Percentiles rank a stretch among this genome's conserved stretches.
These are phyloP conservation scores for Argyra leucocephala DNA, from an alignment of 2,888 invertebrate genomes.

Conservation along the genomic window DNA sequence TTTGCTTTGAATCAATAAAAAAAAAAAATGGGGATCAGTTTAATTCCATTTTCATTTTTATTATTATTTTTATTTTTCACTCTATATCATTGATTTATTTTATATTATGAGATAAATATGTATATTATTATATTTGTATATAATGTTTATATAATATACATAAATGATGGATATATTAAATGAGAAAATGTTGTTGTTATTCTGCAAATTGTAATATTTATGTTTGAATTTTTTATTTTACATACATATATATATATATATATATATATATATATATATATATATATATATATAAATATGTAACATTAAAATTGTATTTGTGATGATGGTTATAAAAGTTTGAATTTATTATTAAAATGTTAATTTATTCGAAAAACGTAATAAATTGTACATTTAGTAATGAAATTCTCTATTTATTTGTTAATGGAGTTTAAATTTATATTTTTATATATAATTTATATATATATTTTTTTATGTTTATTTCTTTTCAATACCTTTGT, in stretches of 20 bases:
- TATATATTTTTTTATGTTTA: not conserved
- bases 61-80: not conserved
- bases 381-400: not conserved
- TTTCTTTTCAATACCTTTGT: not conserved
- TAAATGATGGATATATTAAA: too few species aligned
- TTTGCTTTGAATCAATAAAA: slow-evolving; percentile 2
- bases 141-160: too few species aligned
- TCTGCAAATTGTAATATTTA: too few species aligned
- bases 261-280: not conserved
- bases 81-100: not conserved
- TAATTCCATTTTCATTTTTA: not conserved
- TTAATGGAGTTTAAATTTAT: not conserved
- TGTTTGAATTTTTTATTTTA: too few species aligned
- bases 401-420: not conserved
- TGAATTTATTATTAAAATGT: not conserved
- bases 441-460: not conserved
- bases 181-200: too few species aligned
- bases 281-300: not conserved
- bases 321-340: not conserved
- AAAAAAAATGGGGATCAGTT: not conserved
- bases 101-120: too few species aligned
- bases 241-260: not conserved
- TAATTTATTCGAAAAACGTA: not conserved
- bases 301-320: not conserved
- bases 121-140: too few species aligned